phyloP scores from a whole-genome alignment of 1,140 invertebrate genomes.

The Amphibalanus amphitrite region DNA sequence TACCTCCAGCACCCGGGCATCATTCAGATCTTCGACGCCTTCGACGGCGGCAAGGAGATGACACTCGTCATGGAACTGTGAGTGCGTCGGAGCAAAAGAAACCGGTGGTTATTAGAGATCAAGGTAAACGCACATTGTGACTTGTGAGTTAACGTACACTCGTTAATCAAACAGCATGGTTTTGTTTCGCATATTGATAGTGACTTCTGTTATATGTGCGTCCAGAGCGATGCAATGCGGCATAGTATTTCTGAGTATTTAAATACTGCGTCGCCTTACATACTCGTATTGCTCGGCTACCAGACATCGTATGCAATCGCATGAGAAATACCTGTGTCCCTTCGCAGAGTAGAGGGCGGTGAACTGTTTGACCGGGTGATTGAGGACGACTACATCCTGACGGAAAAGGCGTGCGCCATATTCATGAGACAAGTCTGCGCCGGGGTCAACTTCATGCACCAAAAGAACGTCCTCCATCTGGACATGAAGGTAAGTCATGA shows the following conservation, averaged over 20 bases:
- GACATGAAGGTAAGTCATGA: constrained; percentile 86
- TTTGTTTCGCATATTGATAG: no score
- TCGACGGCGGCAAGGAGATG: constrained; percentile 74
- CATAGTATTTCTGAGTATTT: no score
- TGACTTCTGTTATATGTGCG: no score
- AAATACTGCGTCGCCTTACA: no score
- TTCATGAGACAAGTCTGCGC: constrained; percentile 96
- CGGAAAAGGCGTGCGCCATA: constrained; percentile 82
- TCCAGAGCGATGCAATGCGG: no score
- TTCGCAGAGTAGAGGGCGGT: constrained; percentile 74
- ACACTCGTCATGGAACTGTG: constrained; percentile 91
- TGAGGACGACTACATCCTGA: constrained; percentile 90
- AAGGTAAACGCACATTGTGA: no score
- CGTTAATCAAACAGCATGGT: no score
- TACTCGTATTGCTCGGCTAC: no score
- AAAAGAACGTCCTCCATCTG: constrained; percentile 81
- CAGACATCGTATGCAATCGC: no score
- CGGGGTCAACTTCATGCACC: constrained; percentile 89
- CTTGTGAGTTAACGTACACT: no score
- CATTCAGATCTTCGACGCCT: constrained; percentile 90
- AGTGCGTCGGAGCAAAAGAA: constrained; percentile 33
- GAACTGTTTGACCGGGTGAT: constrained; percentile 96
- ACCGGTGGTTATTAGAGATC: no score
- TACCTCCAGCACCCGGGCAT: constrained; percentile 77
- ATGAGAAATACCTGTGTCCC: constrained; percentile 4